These are phyloP conservation scores for Chrysolina americana DNA, from an alignment of 2,888 invertebrate species.

Conservation along the genomic window DNA sequence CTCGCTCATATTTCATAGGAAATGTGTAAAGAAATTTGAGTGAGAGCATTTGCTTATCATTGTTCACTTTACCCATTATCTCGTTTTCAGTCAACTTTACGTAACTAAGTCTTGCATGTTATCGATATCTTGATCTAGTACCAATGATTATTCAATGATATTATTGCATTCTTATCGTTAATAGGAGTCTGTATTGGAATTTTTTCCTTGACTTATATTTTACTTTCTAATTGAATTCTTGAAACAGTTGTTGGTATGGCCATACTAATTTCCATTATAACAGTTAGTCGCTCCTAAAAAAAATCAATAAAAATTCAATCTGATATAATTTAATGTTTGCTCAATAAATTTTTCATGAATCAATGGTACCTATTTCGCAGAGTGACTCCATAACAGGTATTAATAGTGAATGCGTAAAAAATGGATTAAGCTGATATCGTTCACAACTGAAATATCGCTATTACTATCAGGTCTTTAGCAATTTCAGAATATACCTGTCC, in stretches of 20 bases:
- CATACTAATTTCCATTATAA: not conserved
- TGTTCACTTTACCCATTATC: too few species aligned
- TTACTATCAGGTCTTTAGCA: too few species aligned
- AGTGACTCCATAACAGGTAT: not conserved
- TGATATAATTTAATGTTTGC: not conserved
- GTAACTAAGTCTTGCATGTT: not conserved
- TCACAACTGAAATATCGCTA: too few species aligned
- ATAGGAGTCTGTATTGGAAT: not conserved
- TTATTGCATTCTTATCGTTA: not conserved
- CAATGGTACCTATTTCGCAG: not conserved
- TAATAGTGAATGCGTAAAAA: not conserved
- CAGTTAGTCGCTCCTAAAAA: not conserved
- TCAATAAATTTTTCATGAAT: not conserved
- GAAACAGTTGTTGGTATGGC: not conserved
- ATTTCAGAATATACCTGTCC: too few species aligned
- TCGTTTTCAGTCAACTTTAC: not conserved
- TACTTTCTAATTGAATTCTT: not conserved
- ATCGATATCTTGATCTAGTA: not conserved
- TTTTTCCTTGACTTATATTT: slow-evolving; percentile 21
- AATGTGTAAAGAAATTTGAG: too few species aligned
- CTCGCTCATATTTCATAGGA: too few species aligned
- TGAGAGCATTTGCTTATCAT: too few species aligned
- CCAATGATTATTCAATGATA: not conserved
- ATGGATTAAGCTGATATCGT: too few species aligned
- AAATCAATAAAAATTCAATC: not conserved